Evolutionary conservation across 2,797 vertebrate species (phyloP).

Genomic region (Gallinago stenura): DNA sequence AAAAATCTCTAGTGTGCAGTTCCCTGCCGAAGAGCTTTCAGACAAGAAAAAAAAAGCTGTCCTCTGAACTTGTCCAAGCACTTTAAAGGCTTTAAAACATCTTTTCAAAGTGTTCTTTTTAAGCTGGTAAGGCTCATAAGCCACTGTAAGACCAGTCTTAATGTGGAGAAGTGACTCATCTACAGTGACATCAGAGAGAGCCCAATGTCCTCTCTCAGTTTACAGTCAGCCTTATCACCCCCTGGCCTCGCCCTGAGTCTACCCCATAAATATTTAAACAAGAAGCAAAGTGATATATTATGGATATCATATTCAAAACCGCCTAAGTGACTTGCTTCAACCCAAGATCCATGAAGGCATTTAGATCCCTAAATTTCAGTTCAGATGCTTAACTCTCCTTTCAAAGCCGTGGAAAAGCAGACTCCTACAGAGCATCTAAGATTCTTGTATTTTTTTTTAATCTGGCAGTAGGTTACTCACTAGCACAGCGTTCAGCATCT

Average conservation of each 20-base stretch:
- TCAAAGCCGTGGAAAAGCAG: background rate
- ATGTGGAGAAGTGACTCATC: slow-evolving; percentile 38
- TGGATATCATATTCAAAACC: slow-evolving; percentile 29
- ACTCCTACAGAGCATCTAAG: background rate
- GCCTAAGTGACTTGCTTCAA: background rate
- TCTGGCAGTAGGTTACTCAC: background rate
- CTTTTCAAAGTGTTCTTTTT: slow-evolving; percentile 1
- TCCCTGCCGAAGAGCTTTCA: background rate
- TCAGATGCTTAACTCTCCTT: background rate
- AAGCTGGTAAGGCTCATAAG: background rate
- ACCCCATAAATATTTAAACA: slow-evolving; percentile 61
- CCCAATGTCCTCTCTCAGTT: background rate
- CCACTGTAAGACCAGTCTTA: background rate
- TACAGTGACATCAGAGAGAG: slow-evolving; percentile 1
- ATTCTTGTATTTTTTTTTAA: background rate
- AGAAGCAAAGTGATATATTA: slow-evolving; percentile 44
- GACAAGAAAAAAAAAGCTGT: background rate
- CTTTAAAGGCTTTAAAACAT: slow-evolving; percentile 11
- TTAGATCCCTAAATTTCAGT: background rate
- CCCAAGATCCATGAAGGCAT: background rate
- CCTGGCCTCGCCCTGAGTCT: background rate
- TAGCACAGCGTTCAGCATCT: background rate
- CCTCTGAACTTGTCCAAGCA: background rate
- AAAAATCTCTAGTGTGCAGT: background rate
- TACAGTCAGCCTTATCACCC: slow-evolving; percentile 14